Evolutionary conservation across 1,140 invertebrate genomes (phyloP), one percentile per base, ranked within the genome.

Genomic region (Lepidostoma basale): DNA sequence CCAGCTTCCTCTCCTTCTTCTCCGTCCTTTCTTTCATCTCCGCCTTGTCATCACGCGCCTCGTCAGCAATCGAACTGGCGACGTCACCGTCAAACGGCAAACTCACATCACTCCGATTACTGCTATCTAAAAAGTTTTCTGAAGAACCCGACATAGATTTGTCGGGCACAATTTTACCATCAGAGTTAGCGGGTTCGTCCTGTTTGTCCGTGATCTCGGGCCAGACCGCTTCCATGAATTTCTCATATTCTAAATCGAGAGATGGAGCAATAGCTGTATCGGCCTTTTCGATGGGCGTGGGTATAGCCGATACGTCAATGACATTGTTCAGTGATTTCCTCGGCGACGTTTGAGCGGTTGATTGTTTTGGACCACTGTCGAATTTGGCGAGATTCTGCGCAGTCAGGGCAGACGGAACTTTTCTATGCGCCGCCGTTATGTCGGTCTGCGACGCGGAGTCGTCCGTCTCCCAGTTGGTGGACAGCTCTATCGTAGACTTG

Each of bases 221-320:
- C 36, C 72, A 70, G 8, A 73, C 72, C 0, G 72, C 72, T 33
- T 73, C 68, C 65, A 73, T 68, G 26, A 73, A 73, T 45, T 73
- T 73, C 33, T 73, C 68, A 52, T 73, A 73, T 42, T 73, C 72
- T 3, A 62, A 47, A 66, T 70, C 66, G 6, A 73, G 33, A 14
- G 65, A 42, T 2, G 66, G 58, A 1, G 28, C 56, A 20, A 3
- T 20, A 1, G n/a, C 30, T 1, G 28, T 14, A 14, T 23, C 45
- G 9, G 44, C 26, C 16, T 44, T 44, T 26, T 60, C 39, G 1
- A 26, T 16, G 4, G 56, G 56, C 10, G 56, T 25, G 4, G 56
- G 56, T n/a, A 60, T 60, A 16, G 39, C 56, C 36, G 56, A 40
- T 5, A 60, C 20, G 16, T 60, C 39, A n/a, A 60, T 60, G 12